Base-by-base conservation (phyloP, 2,113 vertebrate genomes). In the Pteronura brasiliensis region DNA sequence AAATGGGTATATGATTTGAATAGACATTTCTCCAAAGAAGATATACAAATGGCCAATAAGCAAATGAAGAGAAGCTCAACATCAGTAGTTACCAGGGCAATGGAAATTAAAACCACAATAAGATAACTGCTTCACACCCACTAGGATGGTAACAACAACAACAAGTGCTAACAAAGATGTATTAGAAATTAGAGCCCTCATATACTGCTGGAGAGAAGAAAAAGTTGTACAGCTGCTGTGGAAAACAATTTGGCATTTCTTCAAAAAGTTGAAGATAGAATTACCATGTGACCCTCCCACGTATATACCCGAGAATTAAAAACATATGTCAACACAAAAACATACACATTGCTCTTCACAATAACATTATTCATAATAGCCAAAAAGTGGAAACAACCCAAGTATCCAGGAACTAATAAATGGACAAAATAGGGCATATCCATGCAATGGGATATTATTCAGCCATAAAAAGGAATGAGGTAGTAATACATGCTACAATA, bases 1-100 rank as follows among this genome's bases (percentile, higher is more conserved):
- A 91, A 96, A 81, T 88, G 52, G n/a, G 18, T 52, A 61, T 74
- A 44, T 83, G 8, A 88, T 83, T 44, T 88, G 57, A 91, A 85
- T 72, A 84, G 55, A 89, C 31, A 85, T 88, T 96, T 84, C 49
- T 92, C 52, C 18, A 77, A 83, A 91, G 74, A 87, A 77, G 49
- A 77, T 47, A 77, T 11, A 82, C 27, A 92, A 91, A 88, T 77
- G 39, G 52, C 20, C 39, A 57, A 59, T 67, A 96, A 96, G 36
- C 6, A 52, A 39, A 61, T 77, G 39, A 88, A 77, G 80, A 92
- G 12, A n/a, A 81, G 25, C 7, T 55, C 36, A 65, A 39, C 31
- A 47, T 42, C 39, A 39, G 31, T 57, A 69, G 13, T 29, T 63
- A 77, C 44, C 47, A 69, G 39, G 57, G 39, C 82, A 96, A 67